Evolutionary conservation across 2,113 vertebrate genomes (phyloP), one percentile per base, ranked within the genome.

Genomic region (Cynoglossus semilaevis): DNA sequence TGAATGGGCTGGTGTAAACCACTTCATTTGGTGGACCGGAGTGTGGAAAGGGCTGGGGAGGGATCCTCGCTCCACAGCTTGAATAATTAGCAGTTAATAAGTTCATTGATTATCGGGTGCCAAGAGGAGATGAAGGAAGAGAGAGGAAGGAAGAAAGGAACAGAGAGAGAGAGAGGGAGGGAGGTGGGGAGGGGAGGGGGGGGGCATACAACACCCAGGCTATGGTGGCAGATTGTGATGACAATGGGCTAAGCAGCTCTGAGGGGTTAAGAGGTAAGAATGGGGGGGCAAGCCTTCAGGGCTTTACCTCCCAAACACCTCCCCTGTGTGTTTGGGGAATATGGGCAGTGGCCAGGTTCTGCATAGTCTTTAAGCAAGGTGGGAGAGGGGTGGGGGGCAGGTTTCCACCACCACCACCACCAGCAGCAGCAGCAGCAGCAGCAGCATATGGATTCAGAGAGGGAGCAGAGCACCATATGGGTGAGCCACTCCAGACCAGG

Each of bases 381-480:
- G 89, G 93, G 90, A 85, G 92, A 89, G 86, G 78, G 83, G 83
- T 89, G 91, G 92, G 91, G 92, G 92, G 88, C 55, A 69, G 87
- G 90, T 91, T 91, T 92, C 92, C 93, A 92, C 92, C 92, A 29
- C 22, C 22, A 29, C 22, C 22, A 29, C 22, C 22, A 29, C 22
- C 22, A 29, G 22, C 22, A 29, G 22, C 22, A 29, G 22, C 22
- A 29, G 22, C 22, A 29, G 22, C 22, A 29, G 22, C 22, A 91
- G 93, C 88, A 91, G 94, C 95, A 96, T 96, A 95, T 95, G 95
- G 94, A 93, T 96, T 95, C 82, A 94, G 93, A 96, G 93, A 93
- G 91, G 92, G 91, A 92, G 91, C 83, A 77, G 81, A 58, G 68
- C 92, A 91, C 94, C 96, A 98, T 96, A 97, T 97, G 95, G 94